Conservation (phyloP, 1,140 invertebrate species). For the Drosophila parvula region DNA sequence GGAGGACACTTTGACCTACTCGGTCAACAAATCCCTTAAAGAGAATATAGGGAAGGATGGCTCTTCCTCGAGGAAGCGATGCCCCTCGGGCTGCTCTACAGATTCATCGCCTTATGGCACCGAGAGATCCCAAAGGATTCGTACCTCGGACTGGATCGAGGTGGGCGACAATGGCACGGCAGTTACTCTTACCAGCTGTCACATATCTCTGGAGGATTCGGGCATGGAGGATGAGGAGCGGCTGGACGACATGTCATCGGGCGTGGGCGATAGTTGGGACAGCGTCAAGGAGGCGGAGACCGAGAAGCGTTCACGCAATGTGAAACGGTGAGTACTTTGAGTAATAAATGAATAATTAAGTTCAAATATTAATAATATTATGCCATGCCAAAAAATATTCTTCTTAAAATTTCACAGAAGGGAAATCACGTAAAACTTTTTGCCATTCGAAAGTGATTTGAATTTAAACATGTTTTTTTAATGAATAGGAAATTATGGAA, state of each 20-base stretch:
- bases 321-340: slow-evolving; percentile 72
- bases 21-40: slow-evolving; percentile 62
- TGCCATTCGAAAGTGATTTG: background rate
- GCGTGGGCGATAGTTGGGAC: slow-evolving; percentile 84
- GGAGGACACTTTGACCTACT: slow-evolving; percentile 68
- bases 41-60: slow-evolving; percentile 50
- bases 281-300: slow-evolving; percentile 83
- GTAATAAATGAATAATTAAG: background rate
- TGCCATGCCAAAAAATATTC: background rate
- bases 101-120: slow-evolving; percentile 83
- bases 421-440: background rate
- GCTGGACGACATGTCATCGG: slow-evolving; percentile 82
- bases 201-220: slow-evolving; percentile 83
- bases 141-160: slow-evolving; percentile 83
- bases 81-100: slow-evolving; percentile 82
- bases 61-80: slow-evolving; percentile 67
- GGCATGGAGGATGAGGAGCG: slow-evolving; percentile 84
- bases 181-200: slow-evolving; percentile 80
- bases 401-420: background rate
- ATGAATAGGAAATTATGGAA: background rate
- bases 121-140: slow-evolving; percentile 79
- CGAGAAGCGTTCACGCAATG: slow-evolving; percentile 72
- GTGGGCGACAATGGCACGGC: slow-evolving; percentile 83
- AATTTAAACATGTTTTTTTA: background rate
- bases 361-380: background rate